Conservation (phyloP, 2,888 invertebrate species). For the Orthosia incerta region DNA sequence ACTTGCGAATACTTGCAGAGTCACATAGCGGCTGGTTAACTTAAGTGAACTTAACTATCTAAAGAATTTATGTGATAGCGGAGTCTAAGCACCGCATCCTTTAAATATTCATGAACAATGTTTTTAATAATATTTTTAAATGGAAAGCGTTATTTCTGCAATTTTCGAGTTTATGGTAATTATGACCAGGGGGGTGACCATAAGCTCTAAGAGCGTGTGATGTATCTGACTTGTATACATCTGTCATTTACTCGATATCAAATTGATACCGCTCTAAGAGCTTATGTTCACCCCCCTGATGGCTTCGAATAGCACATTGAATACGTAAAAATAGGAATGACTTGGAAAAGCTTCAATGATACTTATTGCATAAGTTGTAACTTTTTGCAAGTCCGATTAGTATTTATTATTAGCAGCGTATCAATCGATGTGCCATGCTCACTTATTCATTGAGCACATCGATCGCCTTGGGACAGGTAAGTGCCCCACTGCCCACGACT, state of each 20-base stretch:
- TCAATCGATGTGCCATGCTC: slow-evolving; percentile 47
- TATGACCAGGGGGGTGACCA: too few species aligned
- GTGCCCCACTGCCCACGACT: slow-evolving; percentile 11
- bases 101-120: slow-evolving; percentile 31
- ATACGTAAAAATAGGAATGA: not conserved
- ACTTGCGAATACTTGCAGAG: slow-evolving; percentile 28
- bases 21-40: slow-evolving; percentile 38
- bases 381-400: not conserved
- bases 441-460: slow-evolving; percentile 55
- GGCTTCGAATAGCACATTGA: too few species aligned
- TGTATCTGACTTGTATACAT: too few species aligned
- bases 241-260: too few species aligned
- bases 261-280: too few species aligned
- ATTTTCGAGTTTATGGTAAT: not conserved
- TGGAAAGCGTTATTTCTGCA: not conserved
- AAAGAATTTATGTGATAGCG: not conserved
- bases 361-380: not conserved
- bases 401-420: slow-evolving; percentile 26
- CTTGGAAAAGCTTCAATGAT: not conserved
- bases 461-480: slow-evolving; percentile 49
- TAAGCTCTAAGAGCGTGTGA: too few species aligned
- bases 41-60: slow-evolving; percentile 25
- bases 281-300: too few species aligned
- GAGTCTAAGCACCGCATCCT: not conserved
- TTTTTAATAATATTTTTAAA: slow-evolving; percentile 8